A percentile compares a stretch with the other conserved stretches of the same genome.
These are phyloP conservation scores for Caerostris extrusa DNA, from an alignment of 1,140 invertebrate species.

Conservation along the genomic window DNA sequence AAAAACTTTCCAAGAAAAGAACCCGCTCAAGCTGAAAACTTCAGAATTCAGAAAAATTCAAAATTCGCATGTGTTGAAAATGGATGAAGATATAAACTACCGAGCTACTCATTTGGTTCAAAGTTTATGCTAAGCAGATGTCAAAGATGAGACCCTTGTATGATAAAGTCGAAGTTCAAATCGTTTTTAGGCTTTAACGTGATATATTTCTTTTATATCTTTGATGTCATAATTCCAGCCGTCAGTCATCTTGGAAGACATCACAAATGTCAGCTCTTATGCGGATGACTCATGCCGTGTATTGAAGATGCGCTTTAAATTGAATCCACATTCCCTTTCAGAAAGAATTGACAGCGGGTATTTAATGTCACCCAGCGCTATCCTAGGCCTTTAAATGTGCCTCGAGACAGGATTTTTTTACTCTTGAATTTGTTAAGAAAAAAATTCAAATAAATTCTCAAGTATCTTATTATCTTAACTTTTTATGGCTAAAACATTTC, in stretches of 20 bases:
- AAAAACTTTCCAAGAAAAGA: conserved; percentile 14
- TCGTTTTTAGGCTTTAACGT: conserved; percentile 41
- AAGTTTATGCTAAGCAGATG: conserved; percentile 69
- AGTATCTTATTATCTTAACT: not conserved
- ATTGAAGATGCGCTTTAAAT: conserved; percentile 52
- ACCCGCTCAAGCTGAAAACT: not conserved
- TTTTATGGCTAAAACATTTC: too few species aligned
- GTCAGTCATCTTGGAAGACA: conserved; percentile 48
- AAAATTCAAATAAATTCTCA: not conserved
- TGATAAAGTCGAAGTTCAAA: conserved; percentile 72
- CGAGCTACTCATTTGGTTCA: conserved; percentile 54
- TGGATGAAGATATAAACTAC: conserved; percentile 53
- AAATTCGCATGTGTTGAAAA: conserved; percentile 49
- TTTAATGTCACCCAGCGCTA: conserved; percentile 26
- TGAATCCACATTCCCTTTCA: conserved; percentile 45
- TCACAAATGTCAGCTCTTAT: conserved; percentile 44
- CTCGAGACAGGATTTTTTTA: not conserved
- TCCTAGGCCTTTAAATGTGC: not conserved
- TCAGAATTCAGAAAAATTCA: not conserved
- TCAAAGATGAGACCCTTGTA: conserved; percentile 53
- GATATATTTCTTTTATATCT: conserved; percentile 68
- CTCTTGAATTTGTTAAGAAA: not conserved
- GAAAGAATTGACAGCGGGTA: conserved; percentile 54
- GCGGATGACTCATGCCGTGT: conserved; percentile 30
- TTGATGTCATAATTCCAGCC: conserved; percentile 49